These are phyloP conservation scores for Rhagonycha lutea DNA, from an alignment of 2,888 invertebrate genomes.

Conservation along the genomic window DNA sequence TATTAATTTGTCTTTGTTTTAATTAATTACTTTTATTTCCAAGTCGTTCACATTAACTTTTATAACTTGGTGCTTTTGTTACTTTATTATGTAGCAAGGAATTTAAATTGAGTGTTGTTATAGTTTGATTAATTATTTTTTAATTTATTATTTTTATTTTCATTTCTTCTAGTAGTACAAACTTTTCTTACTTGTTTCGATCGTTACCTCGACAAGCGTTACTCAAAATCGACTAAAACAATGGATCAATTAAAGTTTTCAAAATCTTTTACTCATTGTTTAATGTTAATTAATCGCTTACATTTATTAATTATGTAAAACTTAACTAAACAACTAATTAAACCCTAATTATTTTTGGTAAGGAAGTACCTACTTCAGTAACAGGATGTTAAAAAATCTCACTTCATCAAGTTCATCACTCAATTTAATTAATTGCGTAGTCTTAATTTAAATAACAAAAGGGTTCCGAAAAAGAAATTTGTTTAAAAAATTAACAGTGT, in stretches of 20 bases:
- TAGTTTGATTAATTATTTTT: neutral
- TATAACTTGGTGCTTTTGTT: neutral
- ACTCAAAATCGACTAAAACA: neutral
- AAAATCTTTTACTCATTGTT: neutral
- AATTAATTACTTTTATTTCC: constrained; percentile 20
- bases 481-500: neutral
- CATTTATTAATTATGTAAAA: neutral
- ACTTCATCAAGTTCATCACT: constrained; percentile 6
- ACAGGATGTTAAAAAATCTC: constrained; percentile 20
- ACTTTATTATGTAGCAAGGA: neutral
- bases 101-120: neutral
- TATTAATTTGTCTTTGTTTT: constrained; percentile 24
- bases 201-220: neutral
- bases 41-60: neutral
- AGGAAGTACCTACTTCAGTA: constrained; percentile 16
- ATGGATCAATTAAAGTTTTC: neutral
- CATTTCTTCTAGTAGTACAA: neutral
- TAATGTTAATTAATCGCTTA: neutral
- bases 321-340: neutral
- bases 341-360: neutral
- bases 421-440: constrained; percentile 11
- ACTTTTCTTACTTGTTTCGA: neutral
- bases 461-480: neutral
- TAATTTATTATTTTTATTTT: neutral
- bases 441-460: neutral